Evolutionary conservation across 2,797 vertebrate genomes (phyloP).

Genomic region (Fistularia commersonii): DNA sequence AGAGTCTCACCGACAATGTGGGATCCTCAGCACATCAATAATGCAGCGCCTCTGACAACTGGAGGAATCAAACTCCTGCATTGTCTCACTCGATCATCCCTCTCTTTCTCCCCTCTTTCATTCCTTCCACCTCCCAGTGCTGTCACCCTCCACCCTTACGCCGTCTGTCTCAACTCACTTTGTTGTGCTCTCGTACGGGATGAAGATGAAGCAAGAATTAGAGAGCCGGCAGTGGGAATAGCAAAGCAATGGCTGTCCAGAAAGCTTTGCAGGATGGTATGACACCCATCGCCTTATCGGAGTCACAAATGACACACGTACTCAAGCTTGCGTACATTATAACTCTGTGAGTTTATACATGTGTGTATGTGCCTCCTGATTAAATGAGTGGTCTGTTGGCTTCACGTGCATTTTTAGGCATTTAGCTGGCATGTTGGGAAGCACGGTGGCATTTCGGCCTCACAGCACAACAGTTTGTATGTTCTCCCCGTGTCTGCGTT

Average conservation of each 20-base stretch:
- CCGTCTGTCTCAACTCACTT: conserved; percentile 42
- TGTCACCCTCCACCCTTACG: conserved; percentile 14
- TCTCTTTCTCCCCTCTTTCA: conserved; percentile 18
- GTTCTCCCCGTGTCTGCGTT: too few relatives aligned
- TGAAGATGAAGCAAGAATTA: conserved; percentile 29
- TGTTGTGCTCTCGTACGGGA: conserved; percentile 29
- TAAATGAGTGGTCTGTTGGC: conserved; percentile 20
- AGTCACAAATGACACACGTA: conserved; percentile 25
- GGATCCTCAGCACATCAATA: conserved; percentile 69
- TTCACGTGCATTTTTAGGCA: conserved; percentile 22
- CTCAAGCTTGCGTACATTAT: conserved; percentile 20
- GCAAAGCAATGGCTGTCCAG: conserved; percentile 14
- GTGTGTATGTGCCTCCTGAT: conserved; percentile 3
- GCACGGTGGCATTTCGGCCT: too few relatives aligned
- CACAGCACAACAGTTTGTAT: too few relatives aligned
- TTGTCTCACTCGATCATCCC: conserved; percentile 44
- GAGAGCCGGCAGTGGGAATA: conserved; percentile 22
- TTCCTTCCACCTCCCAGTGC: conserved; percentile 14
- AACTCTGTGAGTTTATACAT: conserved; percentile 4
- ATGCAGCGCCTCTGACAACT: conserved; percentile 65
- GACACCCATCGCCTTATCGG: conserved; percentile 21
- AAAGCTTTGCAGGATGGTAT: conserved; percentile 18
- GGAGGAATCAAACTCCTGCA: conserved; percentile 53
- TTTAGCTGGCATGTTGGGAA: conserved; percentile 40
- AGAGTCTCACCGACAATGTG: conserved; percentile 48